Evolutionary conservation across 2,113 vertebrate species (phyloP), one percentile per base, ranked within the genome.

Genomic region (Donacobius atricapilla): DNA sequence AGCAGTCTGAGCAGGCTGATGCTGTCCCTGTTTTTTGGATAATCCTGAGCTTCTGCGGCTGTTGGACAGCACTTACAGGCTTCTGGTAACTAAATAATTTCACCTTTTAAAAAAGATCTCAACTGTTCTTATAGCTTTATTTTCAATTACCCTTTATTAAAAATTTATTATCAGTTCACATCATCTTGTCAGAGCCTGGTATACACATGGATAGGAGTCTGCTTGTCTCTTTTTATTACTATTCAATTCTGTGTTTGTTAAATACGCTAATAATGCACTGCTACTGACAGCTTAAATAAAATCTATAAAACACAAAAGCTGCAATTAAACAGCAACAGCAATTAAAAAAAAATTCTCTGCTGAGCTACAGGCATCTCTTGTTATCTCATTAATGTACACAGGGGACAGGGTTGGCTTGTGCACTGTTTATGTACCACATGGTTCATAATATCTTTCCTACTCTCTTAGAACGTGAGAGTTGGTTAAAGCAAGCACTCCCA

Each of bases 201-300:
- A 63, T 63, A 75, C 53, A 63, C 50, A 57, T 25, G n/a, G n/a
- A 72, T 70, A 66, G 42, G 22, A 57, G 35, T 50, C n/a, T 24
- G 18, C 72, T 86, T 69, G n/a, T 48, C 60, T 58, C 53, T 58
- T 64, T 83, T 60, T 82, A 63, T 48, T 87, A 66, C 17, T 27
- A 85, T 80, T 94, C 76, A 91, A 68, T 39, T 54, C 28, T 31
- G 66, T n/a, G 33, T 93, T 72, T 71, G 40, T 91, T 84, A 95
- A 93, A 79, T 6, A 19, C 9, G 3, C 54, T 86, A 71, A 54
- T 78, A 77, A 63, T 6, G 21, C 2, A 3, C 48, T 92, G 70
- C 66, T 94, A 66, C 50, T 77, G 75, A 83, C 44, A 90, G 86
- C 51, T 92, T 83, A 90, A 90, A 87, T n/a, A 75, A 73, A 84